These are phyloP conservation scores for Blera fallax DNA, from an alignment of 2,888 invertebrate genomes.

Conservation along the genomic window DNA sequence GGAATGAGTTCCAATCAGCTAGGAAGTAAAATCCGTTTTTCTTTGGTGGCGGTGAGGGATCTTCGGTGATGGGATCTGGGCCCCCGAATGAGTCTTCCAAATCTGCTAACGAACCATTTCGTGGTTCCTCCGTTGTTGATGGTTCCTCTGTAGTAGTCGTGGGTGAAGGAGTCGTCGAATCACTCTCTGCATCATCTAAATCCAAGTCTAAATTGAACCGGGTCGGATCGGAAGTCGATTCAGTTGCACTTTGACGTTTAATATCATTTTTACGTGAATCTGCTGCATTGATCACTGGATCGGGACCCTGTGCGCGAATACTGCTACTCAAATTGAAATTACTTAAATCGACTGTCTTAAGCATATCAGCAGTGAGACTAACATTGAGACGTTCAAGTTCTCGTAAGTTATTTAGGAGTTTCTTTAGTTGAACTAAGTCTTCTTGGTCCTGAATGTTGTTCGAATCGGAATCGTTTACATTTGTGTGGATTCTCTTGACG, in stretches of 20 bases:
- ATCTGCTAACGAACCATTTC: slow-evolving; percentile 82
- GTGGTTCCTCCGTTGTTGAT: slow-evolving; percentile 79
- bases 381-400: slow-evolving; percentile 78
- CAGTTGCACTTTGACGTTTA: slow-evolving; percentile 81
- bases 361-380: slow-evolving; percentile 80
- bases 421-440: slow-evolving; percentile 82
- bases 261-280: slow-evolving; percentile 82
- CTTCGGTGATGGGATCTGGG: slow-evolving; percentile 84
- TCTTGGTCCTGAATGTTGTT: slow-evolving; percentile 79
- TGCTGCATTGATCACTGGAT: slow-evolving; percentile 80
- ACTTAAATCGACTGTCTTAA: slow-evolving; percentile 80
- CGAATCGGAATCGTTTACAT: slow-evolving; percentile 21
- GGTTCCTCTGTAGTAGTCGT: slow-evolving; percentile 63
- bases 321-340: slow-evolving; percentile 78
- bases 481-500: slow-evolving; percentile 61
- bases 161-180: slow-evolving; percentile 59
- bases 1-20: slow-evolving; percentile 92
- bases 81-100: slow-evolving; percentile 90
- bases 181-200: slow-evolving; percentile 69
- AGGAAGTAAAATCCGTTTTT: slow-evolving; percentile 92
- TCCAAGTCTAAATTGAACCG: slow-evolving; percentile 76
- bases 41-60: slow-evolving; percentile 85
- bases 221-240: slow-evolving; percentile 75
- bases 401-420: slow-evolving; percentile 82
- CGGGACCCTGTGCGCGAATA: slow-evolving; percentile 79